A percentile compares a stretch with the other conserved stretches of the same genome.
Evolutionary conservation across 1,140 invertebrate species (phyloP).

Genomic region (Eurosta solidaginis): DNA sequence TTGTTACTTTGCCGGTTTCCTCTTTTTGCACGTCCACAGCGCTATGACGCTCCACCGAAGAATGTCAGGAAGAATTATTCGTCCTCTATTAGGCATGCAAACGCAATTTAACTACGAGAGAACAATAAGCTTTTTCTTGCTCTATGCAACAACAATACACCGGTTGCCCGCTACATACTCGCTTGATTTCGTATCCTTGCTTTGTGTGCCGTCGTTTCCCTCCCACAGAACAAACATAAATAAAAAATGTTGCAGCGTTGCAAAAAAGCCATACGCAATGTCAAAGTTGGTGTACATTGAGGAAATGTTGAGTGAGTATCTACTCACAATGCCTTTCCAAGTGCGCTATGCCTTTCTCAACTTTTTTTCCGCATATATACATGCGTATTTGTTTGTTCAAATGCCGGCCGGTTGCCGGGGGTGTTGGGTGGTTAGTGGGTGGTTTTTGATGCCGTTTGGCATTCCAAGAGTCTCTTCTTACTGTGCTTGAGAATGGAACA

Average conservation of each 20-base stretch:
- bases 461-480: constrained; percentile 13
- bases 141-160: neutral
- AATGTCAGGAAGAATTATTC: neutral
- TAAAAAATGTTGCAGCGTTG: neutral
- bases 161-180: neutral
- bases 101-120: neutral
- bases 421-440: neutral
- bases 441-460: neutral
- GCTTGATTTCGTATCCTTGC: neutral
- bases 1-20: neutral
- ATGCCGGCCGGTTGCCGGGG: constrained; percentile 13
- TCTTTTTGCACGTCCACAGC: neutral
- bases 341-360: constrained; percentile 12
- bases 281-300: neutral
- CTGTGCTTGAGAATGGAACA: neutral
- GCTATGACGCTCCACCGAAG: neutral
- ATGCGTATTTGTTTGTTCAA: neutral
- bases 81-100: neutral
- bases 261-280: neutral
- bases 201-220: neutral
- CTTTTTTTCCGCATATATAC: neutral
- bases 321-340: too few species aligned
- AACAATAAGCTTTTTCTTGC: constrained; percentile 18
- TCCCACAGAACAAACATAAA: constrained; percentile 11
- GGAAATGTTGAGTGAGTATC: constrained; percentile 15